These are phyloP conservation scores for Coregonus sp. DNA, from an alignment of 2,797 vertebrate genomes.

Conservation along the genomic window DNA sequence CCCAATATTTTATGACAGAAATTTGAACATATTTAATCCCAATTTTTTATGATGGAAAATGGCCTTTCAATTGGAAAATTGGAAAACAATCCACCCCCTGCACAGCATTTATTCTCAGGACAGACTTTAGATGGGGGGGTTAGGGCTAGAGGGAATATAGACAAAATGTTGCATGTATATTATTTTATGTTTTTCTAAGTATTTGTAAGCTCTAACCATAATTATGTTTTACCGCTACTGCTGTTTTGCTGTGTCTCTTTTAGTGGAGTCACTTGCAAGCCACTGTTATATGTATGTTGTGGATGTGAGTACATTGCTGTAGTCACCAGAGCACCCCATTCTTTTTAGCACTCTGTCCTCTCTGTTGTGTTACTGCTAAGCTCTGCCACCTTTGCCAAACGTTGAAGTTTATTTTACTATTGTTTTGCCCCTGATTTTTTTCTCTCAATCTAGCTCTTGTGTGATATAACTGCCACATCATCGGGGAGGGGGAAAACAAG, in stretches of 20 bases:
- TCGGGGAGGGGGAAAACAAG: conserved; percentile 77
- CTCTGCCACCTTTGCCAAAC: conserved; percentile 94
- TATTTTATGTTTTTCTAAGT: conserved; percentile 71
- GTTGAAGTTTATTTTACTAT: conserved; percentile 62
- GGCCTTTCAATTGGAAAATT: conserved; percentile 52
- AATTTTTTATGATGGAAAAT: conserved; percentile 19
- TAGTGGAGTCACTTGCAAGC: conserved; percentile 96
- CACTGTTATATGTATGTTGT: conserved; percentile 96
- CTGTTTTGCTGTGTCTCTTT: conserved; percentile 94
- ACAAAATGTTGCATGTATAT: conserved; percentile 81
- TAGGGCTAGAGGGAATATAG: conserved; percentile 59
- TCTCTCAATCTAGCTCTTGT: conserved; percentile 53
- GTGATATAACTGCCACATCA: conserved; percentile 76
- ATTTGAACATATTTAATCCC: neutral
- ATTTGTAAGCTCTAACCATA: conserved; percentile 91
- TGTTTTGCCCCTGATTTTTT: conserved; percentile 62
- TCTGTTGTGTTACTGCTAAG: conserved; percentile 87
- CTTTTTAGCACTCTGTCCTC: conserved; percentile 94
- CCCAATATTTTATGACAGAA: neutral
- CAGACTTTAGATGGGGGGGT: conserved; percentile 37
- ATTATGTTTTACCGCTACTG: conserved; percentile 84
- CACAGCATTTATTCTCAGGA: conserved; percentile 17
- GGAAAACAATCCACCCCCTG: conserved; percentile 4
- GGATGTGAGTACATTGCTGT: conserved; percentile 96
- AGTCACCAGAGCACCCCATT: conserved; percentile 90